These are phyloP conservation scores for sheep (Ovis aries) DNA, from an alignment of 2,113 vertebrate species.

Conservation along the genomic window ARS-UI_Ramb_v3.0 NC_056060.1:100816501-100817000, in stretches of 20 bases:
- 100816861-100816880: neutral
- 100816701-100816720: neutral
- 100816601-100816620: neutral
- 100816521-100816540: neutral
- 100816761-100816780: neutral
- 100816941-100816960: neutral
- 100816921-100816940: fast-evolving
- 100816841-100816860: neutral
- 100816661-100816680: neutral
- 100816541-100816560: neutral
- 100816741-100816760: neutral
- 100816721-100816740: neutral
- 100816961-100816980: neutral
- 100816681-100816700: neutral
- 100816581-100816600: neutral
- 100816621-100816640: neutral
- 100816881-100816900: neutral
- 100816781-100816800: neutral
- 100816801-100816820: neutral
- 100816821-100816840: neutral
- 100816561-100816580: neutral
- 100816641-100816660: neutral
- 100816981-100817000: neutral
- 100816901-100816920: neutral
- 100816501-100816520: neutral